A percentile compares a stretch with the other conserved stretches of the same genome.
Conservation (phyloP, 64 coral and sea anemone genomes). For the Acropora yongei region DNA sequence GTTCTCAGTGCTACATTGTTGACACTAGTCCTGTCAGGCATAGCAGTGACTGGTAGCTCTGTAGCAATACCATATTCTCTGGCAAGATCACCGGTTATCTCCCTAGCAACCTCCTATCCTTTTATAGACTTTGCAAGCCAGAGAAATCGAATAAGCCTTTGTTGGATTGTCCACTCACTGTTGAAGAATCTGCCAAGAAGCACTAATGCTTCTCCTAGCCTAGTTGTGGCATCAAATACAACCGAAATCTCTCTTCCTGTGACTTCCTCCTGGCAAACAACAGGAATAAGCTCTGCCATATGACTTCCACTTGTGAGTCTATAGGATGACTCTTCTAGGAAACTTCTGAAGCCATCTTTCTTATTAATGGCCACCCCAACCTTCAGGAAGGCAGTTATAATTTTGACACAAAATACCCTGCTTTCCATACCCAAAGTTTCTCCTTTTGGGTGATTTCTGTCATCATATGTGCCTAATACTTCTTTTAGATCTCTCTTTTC, state of each 20-base stretch:
- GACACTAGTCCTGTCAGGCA: conserved; percentile 9
- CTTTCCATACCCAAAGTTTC: conserved; percentile 27
- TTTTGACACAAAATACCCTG: conserved; percentile 5
- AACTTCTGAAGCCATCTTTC: background rate
- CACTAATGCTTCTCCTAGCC: conserved; percentile 54
- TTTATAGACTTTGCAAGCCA: conserved; percentile 44
- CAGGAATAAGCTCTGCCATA: conserved; percentile 15
- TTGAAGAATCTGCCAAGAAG: conserved; percentile 52
- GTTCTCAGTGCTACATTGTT: conserved; percentile 22
- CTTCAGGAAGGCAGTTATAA: conserved; percentile 16
- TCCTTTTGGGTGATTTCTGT: conserved; percentile 31
- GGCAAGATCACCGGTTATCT: conserved; percentile 39
- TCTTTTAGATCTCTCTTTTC: conserved; percentile 1
- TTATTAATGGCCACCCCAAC: conserved; percentile 5
- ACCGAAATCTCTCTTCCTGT: conserved; percentile 17
- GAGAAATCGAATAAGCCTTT: conserved; percentile 41
- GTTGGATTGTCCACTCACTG: conserved; percentile 51
- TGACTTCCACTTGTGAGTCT: conserved; percentile 28
- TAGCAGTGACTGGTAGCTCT: conserved; percentile 2
- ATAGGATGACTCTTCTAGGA: conserved; percentile 18
- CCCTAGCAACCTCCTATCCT: conserved; percentile 34
- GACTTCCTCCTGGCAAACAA: background rate
- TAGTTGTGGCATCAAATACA: conserved; percentile 28
- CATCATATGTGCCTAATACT: conserved; percentile 17
- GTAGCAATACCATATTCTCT: conserved; percentile 43